Base-by-base conservation (phyloP, 2,113 vertebrate genomes). In the Sardina pilchardus region DNA sequence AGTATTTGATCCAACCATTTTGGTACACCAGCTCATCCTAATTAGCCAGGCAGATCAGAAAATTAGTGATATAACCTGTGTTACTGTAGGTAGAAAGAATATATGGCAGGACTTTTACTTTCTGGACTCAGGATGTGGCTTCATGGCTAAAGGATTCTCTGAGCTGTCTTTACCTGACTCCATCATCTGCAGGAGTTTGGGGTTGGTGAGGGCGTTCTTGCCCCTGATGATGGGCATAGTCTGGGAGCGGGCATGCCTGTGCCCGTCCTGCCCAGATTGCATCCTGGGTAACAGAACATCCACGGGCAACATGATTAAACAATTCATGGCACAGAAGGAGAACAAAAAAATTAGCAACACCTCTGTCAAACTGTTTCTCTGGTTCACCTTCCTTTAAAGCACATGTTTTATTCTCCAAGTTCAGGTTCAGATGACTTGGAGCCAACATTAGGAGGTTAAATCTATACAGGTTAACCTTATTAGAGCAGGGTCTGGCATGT, bases 171-270 rank as follows among this genome's bases (percentile, higher is more conserved):
- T 89, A 94, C 94, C 97, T 75, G 94, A 96, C 78, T 99, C 98
- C 93, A 99, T 96, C 96, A 99, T 97, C 91, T 99, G 98, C 84
- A 99, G 92, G 82, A 99, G 96, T 90, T 99, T 99, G 67, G 98
- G 97, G 90, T 98, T 99, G 86, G 96, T 97, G 86, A 99, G 95
- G 81, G 97, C 97, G 87, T 99, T 99, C 95, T 99, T 99, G 82
- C 96, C 94, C 90, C 98, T 95, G 88, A 99, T 98, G 94, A 99
- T 98, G 82, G 98, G 98, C 92, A 99, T 96, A 0, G 98, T 99
- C 92, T 99, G 98, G 87, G 97, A 99, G 91, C 97, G 96, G 90
- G 96, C 96, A 6, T 99, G 97, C 63, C 97, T 96, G 86, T 99
- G 97, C 42, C 97, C 95, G 17, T 99, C 98, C 0, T 96, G 96